phyloP scores from a whole-genome alignment of 2,797 vertebrate genomes.

The Taeniopygia guttata region DNA sequence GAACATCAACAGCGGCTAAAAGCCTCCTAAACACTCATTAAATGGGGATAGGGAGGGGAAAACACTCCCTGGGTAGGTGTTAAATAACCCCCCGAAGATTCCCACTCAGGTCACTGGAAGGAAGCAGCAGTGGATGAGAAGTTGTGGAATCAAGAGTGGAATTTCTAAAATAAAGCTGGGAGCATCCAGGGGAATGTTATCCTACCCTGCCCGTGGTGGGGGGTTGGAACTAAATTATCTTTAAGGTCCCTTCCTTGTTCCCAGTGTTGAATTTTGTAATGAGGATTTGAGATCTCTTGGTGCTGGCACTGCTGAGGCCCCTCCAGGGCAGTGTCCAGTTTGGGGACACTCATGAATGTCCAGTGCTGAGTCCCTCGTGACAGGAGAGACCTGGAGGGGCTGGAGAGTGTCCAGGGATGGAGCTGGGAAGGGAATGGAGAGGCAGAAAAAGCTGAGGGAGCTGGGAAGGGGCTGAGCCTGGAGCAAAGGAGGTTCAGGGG shows the following conservation, averaged over 20 bases:
- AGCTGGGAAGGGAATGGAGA: background rate
- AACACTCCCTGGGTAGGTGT: background rate
- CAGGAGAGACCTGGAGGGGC: background rate
- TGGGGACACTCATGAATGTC: background rate
- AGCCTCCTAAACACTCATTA: conserved; percentile 19
- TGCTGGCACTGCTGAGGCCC: background rate
- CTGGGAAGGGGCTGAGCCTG: background rate
- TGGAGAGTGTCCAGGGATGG: background rate
- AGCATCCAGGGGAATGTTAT: background rate
- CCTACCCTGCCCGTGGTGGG: too few relatives aligned
- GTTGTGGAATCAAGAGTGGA: background rate
- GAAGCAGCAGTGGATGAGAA: background rate
- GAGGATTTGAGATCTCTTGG: background rate
- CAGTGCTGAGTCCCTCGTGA: background rate
- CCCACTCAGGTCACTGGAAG: background rate
- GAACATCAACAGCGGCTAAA: background rate
- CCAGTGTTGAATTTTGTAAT: background rate
- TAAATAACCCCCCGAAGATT: background rate
- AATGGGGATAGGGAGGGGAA: background rate
- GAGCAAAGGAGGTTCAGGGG: background rate
- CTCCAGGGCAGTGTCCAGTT: background rate
- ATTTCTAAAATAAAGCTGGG: background rate
- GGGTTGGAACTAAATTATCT: background rate
- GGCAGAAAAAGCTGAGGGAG: background rate
- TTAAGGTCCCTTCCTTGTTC: background rate